phyloP scores from a whole-genome alignment of 2,113 vertebrate genomes.

The Cryptomyrus ogoouensis region DNA sequence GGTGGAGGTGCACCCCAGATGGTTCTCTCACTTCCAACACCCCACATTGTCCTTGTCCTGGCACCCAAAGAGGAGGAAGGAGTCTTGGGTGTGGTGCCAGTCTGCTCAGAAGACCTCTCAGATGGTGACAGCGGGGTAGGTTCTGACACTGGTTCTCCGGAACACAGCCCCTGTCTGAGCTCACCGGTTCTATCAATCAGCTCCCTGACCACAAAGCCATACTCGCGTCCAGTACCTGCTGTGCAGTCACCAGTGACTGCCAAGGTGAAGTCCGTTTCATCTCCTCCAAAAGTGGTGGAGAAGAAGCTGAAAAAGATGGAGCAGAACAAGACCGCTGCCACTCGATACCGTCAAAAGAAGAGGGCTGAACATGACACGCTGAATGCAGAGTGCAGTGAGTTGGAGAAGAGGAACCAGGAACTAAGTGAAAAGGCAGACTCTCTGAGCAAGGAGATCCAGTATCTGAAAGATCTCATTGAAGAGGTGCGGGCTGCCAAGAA shows the following conservation, averaged over 20 bases:
- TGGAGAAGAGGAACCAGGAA: constrained; percentile 77
- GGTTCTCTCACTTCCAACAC: constrained; percentile 52
- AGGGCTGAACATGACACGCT: constrained; percentile 70
- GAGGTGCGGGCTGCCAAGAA: constrained; percentile 73
- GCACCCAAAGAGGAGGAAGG: constrained; percentile 42
- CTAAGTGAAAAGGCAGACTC: constrained; percentile 78
- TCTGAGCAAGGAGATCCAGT: constrained; percentile 81
- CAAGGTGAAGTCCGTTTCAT: constrained; percentile 46
- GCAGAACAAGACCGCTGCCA: constrained; percentile 90
- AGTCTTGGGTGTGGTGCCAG: not conserved
- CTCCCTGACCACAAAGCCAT: constrained; percentile 51
- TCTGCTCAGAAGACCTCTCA: not conserved
- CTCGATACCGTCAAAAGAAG: constrained; percentile 85
- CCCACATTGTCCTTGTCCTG: constrained; percentile 53
- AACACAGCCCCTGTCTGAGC: constrained; percentile 34
- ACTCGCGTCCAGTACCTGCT: constrained; percentile 36
- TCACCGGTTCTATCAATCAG: not conserved
- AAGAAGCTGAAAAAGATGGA: constrained; percentile 92
- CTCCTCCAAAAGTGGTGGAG: constrained; percentile 40
- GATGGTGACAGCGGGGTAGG: constrained; percentile 19
- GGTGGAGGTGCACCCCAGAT: constrained; percentile 46
- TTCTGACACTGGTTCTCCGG: constrained; percentile 17
- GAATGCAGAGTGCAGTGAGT: constrained; percentile 53
- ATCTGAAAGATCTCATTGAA: constrained; percentile 85
- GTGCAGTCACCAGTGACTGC: not conserved